Evolutionary conservation across 2,888 invertebrate genomes (phyloP), one percentile per base, ranked within the genome.

Genomic region (Tubulanus polymorphus): DNA sequence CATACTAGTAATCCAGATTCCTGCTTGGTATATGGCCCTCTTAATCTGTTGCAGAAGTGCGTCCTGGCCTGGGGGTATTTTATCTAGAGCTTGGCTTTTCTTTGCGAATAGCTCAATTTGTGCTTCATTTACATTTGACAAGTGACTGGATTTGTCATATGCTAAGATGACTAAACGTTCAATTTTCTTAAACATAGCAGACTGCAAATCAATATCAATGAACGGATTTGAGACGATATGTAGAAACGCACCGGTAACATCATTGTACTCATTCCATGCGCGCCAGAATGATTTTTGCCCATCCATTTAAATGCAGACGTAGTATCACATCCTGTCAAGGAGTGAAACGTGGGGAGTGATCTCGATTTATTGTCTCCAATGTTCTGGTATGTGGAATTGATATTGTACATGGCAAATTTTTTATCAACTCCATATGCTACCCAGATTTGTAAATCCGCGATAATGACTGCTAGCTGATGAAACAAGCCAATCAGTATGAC

Each of bases 11-110:
- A 15, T 5, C 5, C 28, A 27, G 3, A 49, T 30, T 15, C 26
- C 49, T 12, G 49, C 49, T n/a, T 49, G 49, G 30, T 32, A 49
- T 15, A 26, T 30, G 5, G 32, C 49, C 8, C 49, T 49, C 20
- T 30, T 28, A 18, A 30, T 5, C 18, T 49, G 49, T 5, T 10
- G 12, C 6, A 30, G 3, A 32, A 27, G 25, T 8, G 48, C 6
- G 27, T 48, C 28, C 23, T 48, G n/a, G 25, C 23, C 23, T 3
- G 25, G 48, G n/a, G 41, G 41, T 3, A 41, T 18, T 41, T 18
- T 41, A 15, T 23, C 15, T 20, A 20, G 20, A 8, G 23, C 23
- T 23, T 41, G 18, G 41, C 18, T 20, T 5, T 23, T 18, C 41
- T 20, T 18, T 5, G 20, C 6, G 41, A 41, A 41, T 3, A 41